Evolutionary conservation across 1,140 invertebrate genomes (phyloP), one percentile per base, ranked within the genome.

Genomic region (Lepidurus arcticus): DNA sequence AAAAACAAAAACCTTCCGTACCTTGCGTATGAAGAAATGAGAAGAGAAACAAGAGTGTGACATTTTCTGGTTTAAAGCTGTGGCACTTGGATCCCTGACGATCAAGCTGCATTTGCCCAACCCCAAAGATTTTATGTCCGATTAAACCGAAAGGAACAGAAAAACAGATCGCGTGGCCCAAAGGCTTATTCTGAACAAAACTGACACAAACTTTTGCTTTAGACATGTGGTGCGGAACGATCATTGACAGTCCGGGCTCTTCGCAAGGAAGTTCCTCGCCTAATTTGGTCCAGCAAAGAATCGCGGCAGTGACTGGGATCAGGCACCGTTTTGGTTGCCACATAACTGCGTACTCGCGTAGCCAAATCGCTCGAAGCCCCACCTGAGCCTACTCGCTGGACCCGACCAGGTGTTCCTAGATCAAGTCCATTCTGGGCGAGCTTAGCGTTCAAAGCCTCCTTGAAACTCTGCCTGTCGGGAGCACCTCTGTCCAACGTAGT

Each of bases 241-340:
- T 91, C 90, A 85, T 90, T 90, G 82, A 88, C 87, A 65, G 87
- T 85, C 83, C 87, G 89, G 80, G 90, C 92, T 81, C 91, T 88
- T 73, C 88, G 90, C 75, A 96, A 84, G 6, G 90, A 90, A 2
- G 92, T 93, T 42, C 94, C 94, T 73, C 91, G 88, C 82, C 94
- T 91, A 73, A 96, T 96, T 82, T 96, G 94, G 87, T 96, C 94
- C 93, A 96, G 94, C 1, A 96, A 86, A 4, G 89, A 90, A 79
- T 89, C 89, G 44, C 89, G 85, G n/a, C 88, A 87, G 74, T 73
- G 45, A 53, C 44, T 53, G 65, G 21, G 87, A 83, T 90, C 89
- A 13, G 87, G 83, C 13, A 88, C 84, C 0, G 88, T 83, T n/a
- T 85, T 84, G 43, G 83, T 83, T 8, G 84, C 84, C 90, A 87